These are phyloP conservation scores for Papilio elwesi DNA, from an alignment of 2,888 invertebrate genomes.

Conservation along the genomic window DNA sequence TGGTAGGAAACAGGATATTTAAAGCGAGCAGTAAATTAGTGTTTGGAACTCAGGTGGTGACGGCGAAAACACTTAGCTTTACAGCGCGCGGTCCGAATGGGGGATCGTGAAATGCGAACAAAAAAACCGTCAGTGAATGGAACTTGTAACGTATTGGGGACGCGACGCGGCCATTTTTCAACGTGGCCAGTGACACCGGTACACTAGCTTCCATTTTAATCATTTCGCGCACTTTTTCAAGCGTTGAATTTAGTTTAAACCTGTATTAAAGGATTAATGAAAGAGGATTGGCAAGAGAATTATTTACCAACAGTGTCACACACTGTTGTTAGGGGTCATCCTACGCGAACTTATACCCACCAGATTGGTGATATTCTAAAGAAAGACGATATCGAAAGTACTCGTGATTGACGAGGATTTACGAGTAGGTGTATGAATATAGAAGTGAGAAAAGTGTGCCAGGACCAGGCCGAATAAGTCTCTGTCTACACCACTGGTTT, in stretches of 20 bases:
- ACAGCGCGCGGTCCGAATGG: constrained; percentile 26
- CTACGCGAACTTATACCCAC: too few species aligned
- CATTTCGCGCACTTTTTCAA: constrained; percentile 19
- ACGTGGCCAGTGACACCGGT: constrained; percentile 21
- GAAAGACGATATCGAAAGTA: too few species aligned
- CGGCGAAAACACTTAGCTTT: constrained; percentile 31
- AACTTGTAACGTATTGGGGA: constrained; percentile 30
- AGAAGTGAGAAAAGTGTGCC: too few species aligned
- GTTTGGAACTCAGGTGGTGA: constrained; percentile 24
- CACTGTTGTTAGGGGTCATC: too few species aligned
- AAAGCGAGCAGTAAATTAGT: constrained; percentile 29
- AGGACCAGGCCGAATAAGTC: too few species aligned
- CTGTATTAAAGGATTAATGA: too few species aligned
- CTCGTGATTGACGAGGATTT: too few species aligned
- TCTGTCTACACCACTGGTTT: too few species aligned
- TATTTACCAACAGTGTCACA: too few species aligned
- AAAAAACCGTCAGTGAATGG: constrained; percentile 27
- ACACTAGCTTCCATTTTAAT: constrained; percentile 11
- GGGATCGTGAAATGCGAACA: constrained; percentile 22
- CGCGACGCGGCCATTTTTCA: constrained; percentile 30
- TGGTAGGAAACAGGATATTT: constrained; percentile 7
- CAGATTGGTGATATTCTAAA: too few species aligned
- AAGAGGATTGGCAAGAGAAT: too few species aligned
- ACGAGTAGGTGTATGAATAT: too few species aligned
- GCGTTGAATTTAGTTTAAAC: constrained; percentile 3